These are phyloP conservation scores for Melanogrammus aeglefinus DNA, from an alignment of 2,797 vertebrate genomes.

Conservation along the genomic window DNA sequence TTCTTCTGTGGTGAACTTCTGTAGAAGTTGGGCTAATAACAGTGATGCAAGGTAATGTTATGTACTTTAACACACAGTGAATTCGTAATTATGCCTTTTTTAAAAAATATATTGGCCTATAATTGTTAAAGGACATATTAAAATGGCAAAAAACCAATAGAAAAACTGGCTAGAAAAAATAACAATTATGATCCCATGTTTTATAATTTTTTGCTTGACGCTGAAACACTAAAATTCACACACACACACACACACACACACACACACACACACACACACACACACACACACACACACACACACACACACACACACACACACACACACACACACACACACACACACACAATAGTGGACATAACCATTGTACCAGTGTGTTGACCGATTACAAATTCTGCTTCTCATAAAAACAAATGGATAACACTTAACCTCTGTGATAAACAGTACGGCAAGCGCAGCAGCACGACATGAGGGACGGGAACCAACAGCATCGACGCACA, in stretches of 20 bases:
- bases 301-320: neutral
- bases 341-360: neutral
- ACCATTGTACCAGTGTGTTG: neutral
- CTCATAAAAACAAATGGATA: conserved; percentile 23
- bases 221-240: neutral
- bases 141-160: conserved; percentile 32
- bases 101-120: conserved; percentile 24
- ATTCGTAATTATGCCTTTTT: conserved; percentile 25
- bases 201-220: neutral
- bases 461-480: conserved; percentile 41
- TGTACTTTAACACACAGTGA: neutral
- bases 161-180: neutral
- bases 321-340: neutral
- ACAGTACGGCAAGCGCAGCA: conserved; percentile 38
- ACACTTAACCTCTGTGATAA: conserved; percentile 26
- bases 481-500: conserved; percentile 16
- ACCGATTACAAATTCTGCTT: conserved; percentile 18
- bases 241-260: neutral
- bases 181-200: conserved; percentile 2
- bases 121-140: conserved; percentile 36
- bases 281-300: neutral
- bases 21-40: neutral
- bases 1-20: neutral
- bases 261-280: neutral
- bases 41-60: neutral